phyloP scores from a whole-genome alignment of 2,888 invertebrate species.

The Drosophila peninsularis region DNA sequence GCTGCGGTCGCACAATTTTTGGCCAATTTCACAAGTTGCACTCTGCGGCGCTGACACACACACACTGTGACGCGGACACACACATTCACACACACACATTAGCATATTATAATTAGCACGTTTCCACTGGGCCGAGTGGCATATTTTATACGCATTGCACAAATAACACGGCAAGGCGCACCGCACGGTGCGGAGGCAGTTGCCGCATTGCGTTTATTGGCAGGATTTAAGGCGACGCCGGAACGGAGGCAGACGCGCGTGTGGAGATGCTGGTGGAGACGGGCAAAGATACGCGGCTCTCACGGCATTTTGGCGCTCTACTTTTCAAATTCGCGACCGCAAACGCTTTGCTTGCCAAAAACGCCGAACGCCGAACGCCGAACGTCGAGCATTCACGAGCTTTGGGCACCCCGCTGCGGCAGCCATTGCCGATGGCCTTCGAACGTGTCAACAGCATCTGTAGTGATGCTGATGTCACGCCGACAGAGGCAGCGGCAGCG shows the following conservation, averaged over 20 bases:
- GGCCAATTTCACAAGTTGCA: slow-evolving; percentile 70
- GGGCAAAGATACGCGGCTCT: slow-evolving; percentile 26
- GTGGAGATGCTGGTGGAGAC: slow-evolving; percentile 9
- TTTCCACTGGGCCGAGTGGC: slow-evolving; percentile 51
- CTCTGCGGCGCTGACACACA: slow-evolving; percentile 31
- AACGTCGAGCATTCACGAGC: slow-evolving; percentile 49
- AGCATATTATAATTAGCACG: slow-evolving; percentile 72
- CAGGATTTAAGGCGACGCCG: slow-evolving; percentile 40
- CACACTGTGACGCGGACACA: not conserved
- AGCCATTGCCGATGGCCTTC: slow-evolving; percentile 70
- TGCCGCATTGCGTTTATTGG: slow-evolving; percentile 63
- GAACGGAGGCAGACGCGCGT: slow-evolving; percentile 1
- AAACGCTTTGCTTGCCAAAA: slow-evolving; percentile 60
- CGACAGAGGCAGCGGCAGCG: slow-evolving; percentile 29
- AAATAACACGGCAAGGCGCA: slow-evolving; percentile 33
- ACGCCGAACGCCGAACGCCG: slow-evolving; percentile 55
- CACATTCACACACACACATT: slow-evolving; percentile 25
- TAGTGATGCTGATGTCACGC: slow-evolving; percentile 64
- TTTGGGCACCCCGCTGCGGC: slow-evolving; percentile 36
- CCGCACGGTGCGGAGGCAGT: slow-evolving; percentile 16
- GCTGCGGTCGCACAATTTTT: slow-evolving; percentile 56
- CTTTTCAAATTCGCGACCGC: slow-evolving; percentile 64
- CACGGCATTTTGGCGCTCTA: slow-evolving; percentile 54
- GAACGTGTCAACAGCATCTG: slow-evolving; percentile 79
- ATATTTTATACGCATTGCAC: slow-evolving; percentile 67